phyloP scores from a whole-genome alignment of 2,113 vertebrate genomes.

The Laterallus jamaicensis region DNA sequence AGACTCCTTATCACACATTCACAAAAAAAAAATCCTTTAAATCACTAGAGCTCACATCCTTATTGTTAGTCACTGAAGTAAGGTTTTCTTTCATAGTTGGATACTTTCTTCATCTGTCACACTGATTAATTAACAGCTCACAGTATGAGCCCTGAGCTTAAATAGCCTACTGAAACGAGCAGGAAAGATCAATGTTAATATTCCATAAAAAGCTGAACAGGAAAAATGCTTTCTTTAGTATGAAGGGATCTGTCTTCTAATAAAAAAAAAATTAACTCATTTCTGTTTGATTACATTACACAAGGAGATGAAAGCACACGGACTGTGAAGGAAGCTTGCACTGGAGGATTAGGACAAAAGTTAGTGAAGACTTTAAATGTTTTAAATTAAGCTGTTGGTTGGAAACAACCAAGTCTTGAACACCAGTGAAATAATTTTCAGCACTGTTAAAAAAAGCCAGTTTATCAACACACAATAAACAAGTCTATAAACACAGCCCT shows the following conservation, averaged over 20 bases:
- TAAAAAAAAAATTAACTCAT: not conserved
- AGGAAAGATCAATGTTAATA: constrained; percentile 45
- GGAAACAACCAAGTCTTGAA: constrained; percentile 26
- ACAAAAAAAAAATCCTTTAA: constrained; percentile 12
- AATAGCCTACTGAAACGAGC: constrained; percentile 58
- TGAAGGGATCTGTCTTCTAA: not conserved
- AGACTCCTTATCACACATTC: constrained; percentile 44
- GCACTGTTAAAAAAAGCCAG: not conserved
- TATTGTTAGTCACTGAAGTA: constrained; percentile 56
- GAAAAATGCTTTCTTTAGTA: constrained; percentile 3
- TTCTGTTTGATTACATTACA: not conserved
- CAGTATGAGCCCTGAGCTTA: constrained; percentile 67
- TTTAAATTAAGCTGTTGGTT: constrained; percentile 39
- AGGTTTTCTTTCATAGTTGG: constrained; percentile 73
- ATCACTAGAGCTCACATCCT: constrained; percentile 20
- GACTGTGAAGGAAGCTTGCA: not conserved
- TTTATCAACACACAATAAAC: constrained; percentile 2
- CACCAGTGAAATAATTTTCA: constrained; percentile 33
- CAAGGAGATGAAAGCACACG: not conserved
- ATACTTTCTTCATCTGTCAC: constrained; percentile 78
- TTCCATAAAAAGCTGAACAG: constrained; percentile 41
- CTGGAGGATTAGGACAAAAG: not conserved
- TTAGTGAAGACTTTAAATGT: not conserved
- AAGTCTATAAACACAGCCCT: not conserved
- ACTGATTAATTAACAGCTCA: constrained; percentile 81